Evolutionary conservation across 2,113 vertebrate species (phyloP).

Genomic region (Oncorhynchus gorbuscha): DNA sequence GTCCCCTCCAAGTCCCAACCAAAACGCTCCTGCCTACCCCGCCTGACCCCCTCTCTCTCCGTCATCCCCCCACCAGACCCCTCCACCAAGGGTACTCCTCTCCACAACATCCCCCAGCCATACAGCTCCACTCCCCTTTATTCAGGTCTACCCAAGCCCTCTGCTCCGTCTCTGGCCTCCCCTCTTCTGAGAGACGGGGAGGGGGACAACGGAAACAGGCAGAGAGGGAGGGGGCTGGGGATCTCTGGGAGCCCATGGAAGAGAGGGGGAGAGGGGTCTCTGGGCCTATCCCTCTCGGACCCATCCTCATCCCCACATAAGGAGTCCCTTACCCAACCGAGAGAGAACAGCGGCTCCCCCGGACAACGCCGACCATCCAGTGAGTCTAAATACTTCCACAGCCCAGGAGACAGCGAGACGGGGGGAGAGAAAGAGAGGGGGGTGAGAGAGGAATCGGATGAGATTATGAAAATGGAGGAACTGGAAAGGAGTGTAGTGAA

Average conservation of each 20-base stretch:
- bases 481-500: neutral
- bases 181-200: slow-evolving; percentile 7
- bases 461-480: neutral
- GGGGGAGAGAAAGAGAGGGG: neutral
- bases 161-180: slow-evolving; percentile 13
- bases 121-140: slow-evolving; percentile 72
- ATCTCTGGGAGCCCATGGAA: slow-evolving; percentile 10
- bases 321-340: neutral
- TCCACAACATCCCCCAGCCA: slow-evolving; percentile 17
- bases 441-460: neutral
- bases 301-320: slow-evolving; percentile 16
- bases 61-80: neutral
- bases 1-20: neutral
- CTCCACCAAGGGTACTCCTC: slow-evolving; percentile 13
- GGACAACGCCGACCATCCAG: neutral
- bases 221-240: neutral
- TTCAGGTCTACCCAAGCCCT: slow-evolving; percentile 16
- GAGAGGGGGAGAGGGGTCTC: slow-evolving; percentile 6
- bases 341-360: neutral
- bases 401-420: neutral
- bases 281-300: slow-evolving; percentile 38
- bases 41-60: neutral
- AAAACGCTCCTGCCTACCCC: slow-evolving; percentile 11
- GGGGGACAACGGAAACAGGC: neutral
- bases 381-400: neutral